A percentile compares a stretch with the other conserved stretches of the same genome.
phyloP scores from a whole-genome alignment of 1,140 invertebrate genomes.

The Cotesia typhae region DNA sequence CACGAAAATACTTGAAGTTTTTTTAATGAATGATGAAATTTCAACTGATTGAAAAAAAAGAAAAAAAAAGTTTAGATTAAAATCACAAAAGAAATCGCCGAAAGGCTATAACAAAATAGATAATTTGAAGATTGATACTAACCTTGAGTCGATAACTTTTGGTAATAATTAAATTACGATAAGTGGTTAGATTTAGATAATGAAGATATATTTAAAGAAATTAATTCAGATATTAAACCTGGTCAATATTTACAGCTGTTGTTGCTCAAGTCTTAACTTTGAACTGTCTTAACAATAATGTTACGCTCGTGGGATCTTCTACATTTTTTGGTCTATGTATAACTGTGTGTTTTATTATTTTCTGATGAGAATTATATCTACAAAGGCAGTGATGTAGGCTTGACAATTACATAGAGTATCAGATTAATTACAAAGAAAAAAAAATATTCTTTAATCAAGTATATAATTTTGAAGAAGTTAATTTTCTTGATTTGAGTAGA shows the following conservation, averaged over 20 bases:
- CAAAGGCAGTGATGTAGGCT: conserved; percentile 72
- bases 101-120: conserved; percentile 40
- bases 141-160: neutral
- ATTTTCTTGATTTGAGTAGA: conserved; percentile 76
- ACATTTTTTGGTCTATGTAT: too few relatives aligned
- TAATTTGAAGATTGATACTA: conserved; percentile 32
- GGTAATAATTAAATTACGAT: neutral
- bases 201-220: conserved; percentile 65
- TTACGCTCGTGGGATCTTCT: too few relatives aligned
- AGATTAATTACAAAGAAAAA: conserved; percentile 65
- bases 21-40: conserved; percentile 71
- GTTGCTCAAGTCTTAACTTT: conserved; percentile 73
- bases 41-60: conserved; percentile 17
- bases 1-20: conserved; percentile 73
- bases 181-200: conserved; percentile 57
- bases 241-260: conserved; percentile 73
- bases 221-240: conserved; percentile 70
- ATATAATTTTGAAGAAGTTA: too few relatives aligned
- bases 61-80: conserved; percentile 42
- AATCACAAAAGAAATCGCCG: conserved; percentile 27
- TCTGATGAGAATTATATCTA: too few relatives aligned
- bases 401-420: conserved; percentile 85
- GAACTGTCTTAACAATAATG: too few relatives aligned
- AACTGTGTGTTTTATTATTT: too few relatives aligned
- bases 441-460: too few relatives aligned